These are phyloP conservation scores for Microplitis deprimator DNA, from an alignment of 2,888 invertebrate genomes.

Conservation along the genomic window DNA sequence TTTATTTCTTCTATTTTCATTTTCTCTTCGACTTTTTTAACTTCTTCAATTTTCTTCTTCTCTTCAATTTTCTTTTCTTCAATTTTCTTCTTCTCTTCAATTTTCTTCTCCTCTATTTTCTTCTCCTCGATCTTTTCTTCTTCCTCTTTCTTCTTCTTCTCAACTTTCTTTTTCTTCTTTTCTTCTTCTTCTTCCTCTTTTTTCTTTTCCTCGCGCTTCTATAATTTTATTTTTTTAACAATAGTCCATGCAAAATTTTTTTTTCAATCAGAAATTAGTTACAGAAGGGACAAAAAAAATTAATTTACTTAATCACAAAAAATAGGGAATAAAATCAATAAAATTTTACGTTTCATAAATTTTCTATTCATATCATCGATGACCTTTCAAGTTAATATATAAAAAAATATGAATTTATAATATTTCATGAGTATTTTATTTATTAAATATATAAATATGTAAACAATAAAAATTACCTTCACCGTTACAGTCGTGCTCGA, in stretches of 20 bases:
- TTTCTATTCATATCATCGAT: slow-evolving; percentile 60
- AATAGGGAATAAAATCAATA: not conserved
- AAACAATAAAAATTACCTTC: slow-evolving; percentile 62
- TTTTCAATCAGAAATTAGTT: not conserved
- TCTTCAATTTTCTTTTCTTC: slow-evolving; percentile 66
- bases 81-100: slow-evolving; percentile 70
- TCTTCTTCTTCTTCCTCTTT: slow-evolving; percentile 62
- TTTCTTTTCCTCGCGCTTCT: slow-evolving; percentile 71
- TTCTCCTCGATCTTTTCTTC: slow-evolving; percentile 57
- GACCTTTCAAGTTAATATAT: slow-evolving; percentile 23
- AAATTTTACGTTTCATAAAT: slow-evolving; percentile 4
- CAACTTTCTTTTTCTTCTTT: slow-evolving; percentile 65
- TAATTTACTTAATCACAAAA: not conserved
- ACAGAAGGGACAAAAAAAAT: not conserved
- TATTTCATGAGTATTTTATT: too few species aligned
- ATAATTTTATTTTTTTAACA: slow-evolving; percentile 49
- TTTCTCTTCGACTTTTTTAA: slow-evolving; percentile 62
- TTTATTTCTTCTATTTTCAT: slow-evolving; percentile 67
- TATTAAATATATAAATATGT: too few species aligned
- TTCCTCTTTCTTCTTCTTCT: slow-evolving; percentile 62
- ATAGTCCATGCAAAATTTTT: slow-evolving; percentile 54
- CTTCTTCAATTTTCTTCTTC: slow-evolving; percentile 65
- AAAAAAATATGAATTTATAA: not conserved
- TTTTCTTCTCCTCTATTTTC: slow-evolving; percentile 63
- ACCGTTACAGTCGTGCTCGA: slow-evolving; percentile 89